A percentile compares a stretch with the other conserved stretches of the same genome.
These are phyloP conservation scores for Heliconius himera DNA, from an alignment of 1,140 invertebrate species.

Conservation along the genomic window DNA sequence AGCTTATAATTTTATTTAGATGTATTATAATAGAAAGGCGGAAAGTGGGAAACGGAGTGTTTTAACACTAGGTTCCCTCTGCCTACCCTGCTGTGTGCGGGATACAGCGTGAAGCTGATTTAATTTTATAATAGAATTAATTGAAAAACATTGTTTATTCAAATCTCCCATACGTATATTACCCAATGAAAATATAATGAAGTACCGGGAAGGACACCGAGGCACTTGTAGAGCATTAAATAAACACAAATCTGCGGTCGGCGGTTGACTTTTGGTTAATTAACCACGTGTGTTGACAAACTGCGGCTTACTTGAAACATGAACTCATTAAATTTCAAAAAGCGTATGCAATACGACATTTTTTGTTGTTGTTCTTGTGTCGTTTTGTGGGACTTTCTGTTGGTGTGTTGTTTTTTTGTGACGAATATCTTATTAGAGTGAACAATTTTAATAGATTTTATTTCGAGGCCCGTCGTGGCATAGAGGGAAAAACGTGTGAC, in stretches of 20 bases:
- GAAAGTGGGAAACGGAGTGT: too few relatives aligned
- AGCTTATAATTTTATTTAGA: too few relatives aligned
- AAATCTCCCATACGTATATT: neutral
- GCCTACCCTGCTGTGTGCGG: too few relatives aligned
- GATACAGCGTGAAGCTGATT: too few relatives aligned
- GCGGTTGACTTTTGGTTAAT: constrained; percentile 40
- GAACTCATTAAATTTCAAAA: constrained; percentile 24
- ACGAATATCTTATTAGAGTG: neutral
- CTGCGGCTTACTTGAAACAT: constrained; percentile 32
- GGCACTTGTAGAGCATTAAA: constrained; percentile 31
- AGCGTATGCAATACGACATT: constrained; percentile 14
- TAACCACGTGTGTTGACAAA: constrained; percentile 39
- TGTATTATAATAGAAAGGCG: too few relatives aligned
- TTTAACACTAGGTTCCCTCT: too few relatives aligned
- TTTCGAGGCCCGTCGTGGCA: too few relatives aligned
- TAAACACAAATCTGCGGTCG: constrained; percentile 38
- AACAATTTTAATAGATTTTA: neutral
- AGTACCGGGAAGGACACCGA: neutral
- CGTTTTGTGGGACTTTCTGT: neutral
- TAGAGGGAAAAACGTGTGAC: too few relatives aligned
- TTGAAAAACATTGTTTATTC: neutral
- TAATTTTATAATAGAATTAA: neutral
- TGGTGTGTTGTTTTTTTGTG: neutral
- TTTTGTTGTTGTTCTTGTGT: neutral
- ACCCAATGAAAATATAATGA: constrained; percentile 23